A percentile compares a stretch with the other conserved stretches of the same genome.
These are phyloP conservation scores for Cephalopterus ornatus DNA, from an alignment of 2,113 vertebrate species.

Conservation along the genomic window DNA sequence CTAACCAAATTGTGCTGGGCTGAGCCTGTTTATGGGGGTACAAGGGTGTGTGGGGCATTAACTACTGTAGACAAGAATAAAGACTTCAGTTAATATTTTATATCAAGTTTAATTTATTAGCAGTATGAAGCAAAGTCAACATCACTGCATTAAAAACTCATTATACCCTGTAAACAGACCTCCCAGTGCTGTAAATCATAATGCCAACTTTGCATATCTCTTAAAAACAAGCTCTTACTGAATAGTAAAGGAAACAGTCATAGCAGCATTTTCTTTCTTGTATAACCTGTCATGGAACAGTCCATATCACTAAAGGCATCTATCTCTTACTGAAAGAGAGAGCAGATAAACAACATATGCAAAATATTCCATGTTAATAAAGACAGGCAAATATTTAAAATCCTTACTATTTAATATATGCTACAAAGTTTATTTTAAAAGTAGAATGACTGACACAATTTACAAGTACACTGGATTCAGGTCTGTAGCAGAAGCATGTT, in stretches of 20 bases:
- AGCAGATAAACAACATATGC: constrained; percentile 68
- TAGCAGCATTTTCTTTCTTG: constrained; percentile 28
- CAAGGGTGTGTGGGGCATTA: neutral
- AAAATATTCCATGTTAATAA: constrained; percentile 79
- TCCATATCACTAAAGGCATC: neutral
- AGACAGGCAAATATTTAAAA: constrained; percentile 71
- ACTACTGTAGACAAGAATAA: neutral
- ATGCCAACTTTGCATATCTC: constrained; percentile 1
- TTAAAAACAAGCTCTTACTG: constrained; percentile 38
- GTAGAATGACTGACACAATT: constrained; percentile 70
- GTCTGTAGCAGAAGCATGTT: constrained; percentile 61
- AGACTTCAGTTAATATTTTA: constrained; percentile 42
- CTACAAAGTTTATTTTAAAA: constrained; percentile 77
- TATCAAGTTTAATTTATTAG: constrained; percentile 83
- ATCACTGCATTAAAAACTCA: constrained; percentile 73
- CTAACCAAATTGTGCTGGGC: neutral
- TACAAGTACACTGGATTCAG: constrained; percentile 73
- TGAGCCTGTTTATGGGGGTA: neutral
- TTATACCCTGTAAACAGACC: constrained; percentile 60
- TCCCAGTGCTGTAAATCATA: constrained; percentile 51
- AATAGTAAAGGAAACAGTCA: constrained; percentile 36
- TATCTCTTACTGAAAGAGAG: constrained; percentile 37
- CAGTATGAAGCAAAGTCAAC: constrained; percentile 79
- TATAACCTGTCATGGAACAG: constrained; percentile 21
- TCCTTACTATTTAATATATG: constrained; percentile 72